A percentile compares a stretch with the other conserved stretches of the same genome.
Conservation (phyloP, 2,797 vertebrate species). For the Rhodeus uyekii region DNA sequence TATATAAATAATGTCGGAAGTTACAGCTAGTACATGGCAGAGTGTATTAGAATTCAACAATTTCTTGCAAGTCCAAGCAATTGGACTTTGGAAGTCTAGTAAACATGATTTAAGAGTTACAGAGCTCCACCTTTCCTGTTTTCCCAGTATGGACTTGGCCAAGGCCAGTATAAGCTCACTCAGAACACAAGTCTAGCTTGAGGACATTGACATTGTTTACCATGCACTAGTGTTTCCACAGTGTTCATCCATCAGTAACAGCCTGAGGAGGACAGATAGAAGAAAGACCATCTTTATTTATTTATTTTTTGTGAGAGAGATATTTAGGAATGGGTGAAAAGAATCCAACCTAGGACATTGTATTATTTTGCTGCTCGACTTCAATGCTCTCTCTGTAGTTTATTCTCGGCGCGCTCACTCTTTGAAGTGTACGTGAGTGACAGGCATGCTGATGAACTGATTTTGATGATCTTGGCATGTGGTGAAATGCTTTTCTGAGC, state of each 20-base stretch:
- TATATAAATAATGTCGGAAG: not conserved
- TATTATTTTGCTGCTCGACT: conserved; percentile 51
- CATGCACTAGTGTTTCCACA: not conserved
- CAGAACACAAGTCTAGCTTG: not conserved
- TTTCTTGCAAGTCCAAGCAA: not conserved
- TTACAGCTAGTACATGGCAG: not conserved
- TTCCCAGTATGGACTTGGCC: not conserved
- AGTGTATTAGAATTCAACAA: not conserved
- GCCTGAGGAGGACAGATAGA: conserved; percentile 8
- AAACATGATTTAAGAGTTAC: not conserved
- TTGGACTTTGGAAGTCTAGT: not conserved
- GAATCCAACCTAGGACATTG: conserved; percentile 53
- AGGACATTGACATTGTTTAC: conserved; percentile 12
- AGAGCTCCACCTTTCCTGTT: not conserved
- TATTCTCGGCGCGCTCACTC: conserved; percentile 9
- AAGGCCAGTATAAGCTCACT: not conserved
- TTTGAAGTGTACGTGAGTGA: conserved; percentile 49
- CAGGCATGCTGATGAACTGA: conserved; percentile 51
- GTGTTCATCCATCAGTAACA: conserved; percentile 8
- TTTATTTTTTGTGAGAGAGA: conserved; percentile 29
- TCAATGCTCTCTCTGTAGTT: conserved; percentile 44
- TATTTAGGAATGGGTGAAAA: conserved; percentile 47
- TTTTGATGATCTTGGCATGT: conserved; percentile 51
- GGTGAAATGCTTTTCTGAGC: conserved; percentile 39
- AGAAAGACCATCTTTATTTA: conserved; percentile 22